Conservation (phyloP, 2,113 vertebrate genomes). For the Tenrec ecaudatus region DNA sequence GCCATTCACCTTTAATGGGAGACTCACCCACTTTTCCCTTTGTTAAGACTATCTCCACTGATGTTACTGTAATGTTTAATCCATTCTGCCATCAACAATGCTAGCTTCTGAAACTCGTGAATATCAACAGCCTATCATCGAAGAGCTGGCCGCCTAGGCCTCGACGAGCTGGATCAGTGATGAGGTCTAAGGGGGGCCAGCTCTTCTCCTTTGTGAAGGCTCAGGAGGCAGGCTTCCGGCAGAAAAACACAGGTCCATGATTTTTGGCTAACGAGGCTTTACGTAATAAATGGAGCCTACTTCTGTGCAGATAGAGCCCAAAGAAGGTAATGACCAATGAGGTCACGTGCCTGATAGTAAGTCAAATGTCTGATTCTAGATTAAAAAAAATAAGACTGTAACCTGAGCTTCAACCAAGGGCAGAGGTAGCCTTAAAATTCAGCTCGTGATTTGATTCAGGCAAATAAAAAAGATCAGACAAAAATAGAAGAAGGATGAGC, state of each 20-base stretch:
- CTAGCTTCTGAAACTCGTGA: not conserved
- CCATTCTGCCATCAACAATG: constrained; percentile 16
- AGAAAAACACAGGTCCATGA: constrained; percentile 4
- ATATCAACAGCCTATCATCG: constrained; percentile 24
- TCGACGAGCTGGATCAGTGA: not conserved
- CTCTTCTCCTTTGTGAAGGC: constrained; percentile 5
- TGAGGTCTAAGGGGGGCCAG: not conserved
- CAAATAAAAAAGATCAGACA: constrained; percentile 48
- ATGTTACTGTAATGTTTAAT: constrained; percentile 41
- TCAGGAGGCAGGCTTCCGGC: constrained; percentile 8
- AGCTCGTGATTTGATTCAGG: constrained; percentile 29
- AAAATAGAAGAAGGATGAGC: not conserved
- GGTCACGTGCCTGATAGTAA: not conserved
- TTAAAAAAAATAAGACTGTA: constrained; percentile 22
- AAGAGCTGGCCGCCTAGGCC: constrained; percentile 8
- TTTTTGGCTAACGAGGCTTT: not conserved
- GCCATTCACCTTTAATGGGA: not conserved
- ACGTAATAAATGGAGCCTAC: not conserved
- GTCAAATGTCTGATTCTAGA: not conserved
- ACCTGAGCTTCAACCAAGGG: constrained; percentile 22
- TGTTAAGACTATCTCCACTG: constrained; percentile 30
- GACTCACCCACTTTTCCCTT: constrained; percentile 28
- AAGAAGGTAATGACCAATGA: constrained; percentile 38
- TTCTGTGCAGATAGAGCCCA: not conserved
- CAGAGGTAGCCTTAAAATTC: constrained; percentile 33